Evolutionary conservation across 2,113 vertebrate genomes (phyloP).

Genomic region (Callipepla californica): DNA sequence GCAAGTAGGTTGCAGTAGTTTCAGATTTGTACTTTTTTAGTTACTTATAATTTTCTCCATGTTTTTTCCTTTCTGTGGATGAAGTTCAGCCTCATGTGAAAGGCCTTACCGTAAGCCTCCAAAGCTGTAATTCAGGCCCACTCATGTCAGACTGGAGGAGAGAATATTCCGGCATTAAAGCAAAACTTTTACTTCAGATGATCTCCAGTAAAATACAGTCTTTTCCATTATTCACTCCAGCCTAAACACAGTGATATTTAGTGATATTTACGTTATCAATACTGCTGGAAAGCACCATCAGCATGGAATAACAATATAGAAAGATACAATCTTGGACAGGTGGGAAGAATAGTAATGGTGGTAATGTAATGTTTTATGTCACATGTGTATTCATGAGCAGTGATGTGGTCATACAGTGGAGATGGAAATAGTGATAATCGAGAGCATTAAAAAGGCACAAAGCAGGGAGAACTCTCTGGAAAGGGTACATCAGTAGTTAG

Average conservation of each 20-base stretch:
- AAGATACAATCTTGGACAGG: background rate
- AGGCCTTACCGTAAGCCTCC: background rate
- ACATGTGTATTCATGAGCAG: background rate
- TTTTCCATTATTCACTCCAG: background rate
- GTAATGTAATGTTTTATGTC: background rate
- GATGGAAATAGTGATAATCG: background rate
- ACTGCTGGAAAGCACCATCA: background rate
- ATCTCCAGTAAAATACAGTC: background rate
- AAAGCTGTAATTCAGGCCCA: background rate
- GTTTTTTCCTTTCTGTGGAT: background rate
- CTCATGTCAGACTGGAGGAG: background rate
- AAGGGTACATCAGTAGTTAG: background rate
- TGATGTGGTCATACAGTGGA: background rate
- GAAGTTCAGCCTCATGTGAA: slow-evolving; percentile 41
- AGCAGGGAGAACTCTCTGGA: background rate
- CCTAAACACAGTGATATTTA: background rate
- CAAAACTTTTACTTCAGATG: background rate
- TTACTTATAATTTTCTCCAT: slow-evolving; percentile 35
- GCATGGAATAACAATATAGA: background rate
- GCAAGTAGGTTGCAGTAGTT: slow-evolving; percentile 23
- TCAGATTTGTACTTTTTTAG: slow-evolving; percentile 34
- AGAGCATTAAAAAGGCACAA: background rate
- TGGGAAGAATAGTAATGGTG: background rate
- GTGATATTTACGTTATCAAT: background rate
- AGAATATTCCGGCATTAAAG: background rate